Evolutionary conservation across 2,113 vertebrate genomes (phyloP).

Genomic region (Himantopus leucocephalus): DNA sequence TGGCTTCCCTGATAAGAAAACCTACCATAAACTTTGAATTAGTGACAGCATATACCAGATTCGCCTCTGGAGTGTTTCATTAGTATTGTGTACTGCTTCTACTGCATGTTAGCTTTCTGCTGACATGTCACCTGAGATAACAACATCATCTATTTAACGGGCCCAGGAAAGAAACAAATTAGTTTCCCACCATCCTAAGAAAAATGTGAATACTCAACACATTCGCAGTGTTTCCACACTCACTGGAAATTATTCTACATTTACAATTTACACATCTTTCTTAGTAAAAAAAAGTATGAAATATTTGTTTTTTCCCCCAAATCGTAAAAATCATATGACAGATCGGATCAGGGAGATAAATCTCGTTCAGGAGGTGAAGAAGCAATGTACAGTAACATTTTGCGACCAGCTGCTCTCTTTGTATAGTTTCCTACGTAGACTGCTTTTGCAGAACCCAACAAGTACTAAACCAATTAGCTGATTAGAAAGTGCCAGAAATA

Average conservation of each 20-base stretch:
- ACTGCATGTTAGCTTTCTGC: constrained; percentile 58
- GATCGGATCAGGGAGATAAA: constrained; percentile 55
- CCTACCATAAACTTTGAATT: constrained; percentile 67
- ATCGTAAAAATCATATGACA: constrained; percentile 14
- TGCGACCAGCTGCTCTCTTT: constrained; percentile 59
- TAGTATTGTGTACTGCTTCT: constrained; percentile 50
- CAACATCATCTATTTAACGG: constrained; percentile 67
- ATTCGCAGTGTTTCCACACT: neutral
- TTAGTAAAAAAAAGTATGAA: neutral
- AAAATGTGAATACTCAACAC: neutral
- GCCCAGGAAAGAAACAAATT: constrained; percentile 41
- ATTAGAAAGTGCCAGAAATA: constrained; percentile 63
- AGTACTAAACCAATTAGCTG: constrained; percentile 59
- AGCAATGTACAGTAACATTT: neutral
- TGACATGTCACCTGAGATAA: constrained; percentile 54
- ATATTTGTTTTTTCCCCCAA: neutral
- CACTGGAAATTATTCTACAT: neutral
- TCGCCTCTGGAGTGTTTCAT: constrained; percentile 58
- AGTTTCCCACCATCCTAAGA: neutral
- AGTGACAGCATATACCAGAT: constrained; percentile 52
- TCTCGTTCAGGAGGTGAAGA: constrained; percentile 41
- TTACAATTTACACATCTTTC: constrained; percentile 50
- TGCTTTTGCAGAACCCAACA: constrained; percentile 49
- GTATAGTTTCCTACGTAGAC: neutral
- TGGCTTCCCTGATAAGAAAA: constrained; percentile 74